These are phyloP conservation scores for Serrognathus titanus DNA, from an alignment of 2,888 invertebrate genomes.

Conservation along the genomic window DNA sequence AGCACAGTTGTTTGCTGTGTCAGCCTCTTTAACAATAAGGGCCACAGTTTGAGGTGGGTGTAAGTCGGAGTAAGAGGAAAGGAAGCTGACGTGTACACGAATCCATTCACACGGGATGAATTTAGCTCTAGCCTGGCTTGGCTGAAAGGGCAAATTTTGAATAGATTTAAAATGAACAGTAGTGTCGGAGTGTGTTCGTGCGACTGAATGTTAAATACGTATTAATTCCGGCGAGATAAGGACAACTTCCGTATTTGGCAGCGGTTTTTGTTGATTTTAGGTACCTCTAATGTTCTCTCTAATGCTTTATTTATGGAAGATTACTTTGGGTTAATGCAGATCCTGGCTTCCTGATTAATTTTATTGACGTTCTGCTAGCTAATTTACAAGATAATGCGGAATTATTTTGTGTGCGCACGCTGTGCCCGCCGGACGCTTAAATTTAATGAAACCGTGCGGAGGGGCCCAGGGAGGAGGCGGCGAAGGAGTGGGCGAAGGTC, in stretches of 20 bases:
- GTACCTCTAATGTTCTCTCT: constrained; percentile 16
- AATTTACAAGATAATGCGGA: constrained; percentile 1
- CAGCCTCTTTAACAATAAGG: constrained; percentile 16
- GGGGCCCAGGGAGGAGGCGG: too few species aligned
- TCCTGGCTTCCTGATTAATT: constrained; percentile 11
- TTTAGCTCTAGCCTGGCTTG: not conserved
- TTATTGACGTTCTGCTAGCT: constrained; percentile 9
- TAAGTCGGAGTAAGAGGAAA: not conserved
- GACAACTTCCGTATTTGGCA: constrained; percentile 20
- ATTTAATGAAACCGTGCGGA: too few species aligned
- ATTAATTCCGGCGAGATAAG: constrained; percentile 21
- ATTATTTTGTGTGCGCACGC: not conserved
- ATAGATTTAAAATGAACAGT: constrained; percentile 21
- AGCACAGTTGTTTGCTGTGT: constrained; percentile 11
- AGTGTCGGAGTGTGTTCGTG: constrained; percentile 16
- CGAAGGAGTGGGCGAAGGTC: too few species aligned
- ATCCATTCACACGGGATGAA: not conserved
- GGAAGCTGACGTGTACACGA: not conserved
- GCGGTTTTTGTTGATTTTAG: constrained; percentile 17
- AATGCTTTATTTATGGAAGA: constrained; percentile 18
- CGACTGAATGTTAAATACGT: constrained; percentile 22
- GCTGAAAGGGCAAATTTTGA: constrained; percentile 20
- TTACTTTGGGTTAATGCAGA: constrained; percentile 13
- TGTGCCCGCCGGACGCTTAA: too few species aligned
- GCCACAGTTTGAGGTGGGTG: not conserved